Conservation (phyloP, 2,888 invertebrate species). For the Ennomos fuscantarius region DNA sequence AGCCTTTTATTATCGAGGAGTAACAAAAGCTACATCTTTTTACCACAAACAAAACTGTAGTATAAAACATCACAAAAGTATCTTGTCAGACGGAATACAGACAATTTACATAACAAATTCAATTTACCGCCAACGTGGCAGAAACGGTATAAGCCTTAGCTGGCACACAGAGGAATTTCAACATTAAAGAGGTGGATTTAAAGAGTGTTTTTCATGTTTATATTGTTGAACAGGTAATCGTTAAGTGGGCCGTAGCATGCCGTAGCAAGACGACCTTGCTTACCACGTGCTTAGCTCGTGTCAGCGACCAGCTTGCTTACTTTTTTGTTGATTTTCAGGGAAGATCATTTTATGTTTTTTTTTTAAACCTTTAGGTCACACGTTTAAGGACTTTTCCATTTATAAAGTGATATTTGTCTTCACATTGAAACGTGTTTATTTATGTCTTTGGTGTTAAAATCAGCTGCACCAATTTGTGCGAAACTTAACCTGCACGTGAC, state of each 20-base stretch:
- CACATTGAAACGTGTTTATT: too few relatives aligned
- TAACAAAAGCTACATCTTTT: neutral
- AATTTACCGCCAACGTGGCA: constrained; percentile 19
- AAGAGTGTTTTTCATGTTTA: constrained; percentile 11
- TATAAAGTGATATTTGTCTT: too few relatives aligned
- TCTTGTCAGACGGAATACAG: constrained; percentile 41
- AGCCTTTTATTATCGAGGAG: too few relatives aligned
- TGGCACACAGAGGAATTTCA: constrained; percentile 1
- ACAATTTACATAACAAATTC: constrained; percentile 56
- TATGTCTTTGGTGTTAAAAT: too few relatives aligned
- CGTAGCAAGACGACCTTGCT: constrained; percentile 60
- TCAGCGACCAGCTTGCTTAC: constrained; percentile 35
- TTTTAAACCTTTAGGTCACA: too few relatives aligned
- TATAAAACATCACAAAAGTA: constrained; percentile 9
- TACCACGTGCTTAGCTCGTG: constrained; percentile 63
- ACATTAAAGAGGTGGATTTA: neutral
- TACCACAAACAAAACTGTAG: neutral
- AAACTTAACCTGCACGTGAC: too few relatives aligned
- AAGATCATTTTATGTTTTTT: too few relatives aligned
- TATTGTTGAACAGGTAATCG: constrained; percentile 11
- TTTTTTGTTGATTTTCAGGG: constrained; percentile 17
- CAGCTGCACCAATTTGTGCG: too few relatives aligned
- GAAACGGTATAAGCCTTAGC: constrained; percentile 21
- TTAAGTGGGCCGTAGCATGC: constrained; percentile 45
- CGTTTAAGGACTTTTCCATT: too few relatives aligned